phyloP scores from a whole-genome alignment of 1,140 invertebrate species.

The Brachionus rubens region DNA sequence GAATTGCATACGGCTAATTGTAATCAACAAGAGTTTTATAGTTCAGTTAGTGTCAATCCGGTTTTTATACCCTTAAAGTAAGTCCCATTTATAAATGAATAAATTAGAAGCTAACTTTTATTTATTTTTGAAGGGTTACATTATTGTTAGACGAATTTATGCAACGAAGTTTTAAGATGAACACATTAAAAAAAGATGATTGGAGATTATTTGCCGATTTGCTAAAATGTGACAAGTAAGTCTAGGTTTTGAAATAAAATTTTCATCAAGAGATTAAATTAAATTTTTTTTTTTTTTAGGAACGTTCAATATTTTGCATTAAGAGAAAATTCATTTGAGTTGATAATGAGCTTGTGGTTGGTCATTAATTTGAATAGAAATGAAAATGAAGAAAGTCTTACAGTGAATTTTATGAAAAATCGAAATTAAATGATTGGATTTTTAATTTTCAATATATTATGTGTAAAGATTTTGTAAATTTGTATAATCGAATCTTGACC shows the following conservation, averaged over 20 bases:
- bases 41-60: slow-evolving; percentile 35
- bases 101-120: not conserved
- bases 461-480: slow-evolving; percentile 1
- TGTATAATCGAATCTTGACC: not conserved
- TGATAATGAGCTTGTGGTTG: slow-evolving; percentile 11
- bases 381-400: slow-evolving; percentile 1
- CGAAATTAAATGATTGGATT: not conserved
- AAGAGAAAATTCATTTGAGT: slow-evolving; percentile 6
- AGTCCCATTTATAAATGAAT: not conserved
- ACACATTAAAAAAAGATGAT: slow-evolving; percentile 23
- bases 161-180: not conserved
- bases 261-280: too few species aligned
- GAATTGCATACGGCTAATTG: slow-evolving; percentile 34
- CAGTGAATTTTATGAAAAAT: not conserved
- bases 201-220: slow-evolving; percentile 8
- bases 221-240: slow-evolving; percentile 41
- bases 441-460: too few species aligned
- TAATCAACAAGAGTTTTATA: slow-evolving; percentile 44
- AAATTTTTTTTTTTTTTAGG: not conserved
- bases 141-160: slow-evolving; percentile 33
- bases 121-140: not conserved
- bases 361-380: not conserved
- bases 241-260: not conserved
- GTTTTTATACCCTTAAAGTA: slow-evolving; percentile 37
- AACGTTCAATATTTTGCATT: not conserved